phyloP scores from a whole-genome alignment of 2,888 invertebrate species.

The Micoletzkya japonica region DNA sequence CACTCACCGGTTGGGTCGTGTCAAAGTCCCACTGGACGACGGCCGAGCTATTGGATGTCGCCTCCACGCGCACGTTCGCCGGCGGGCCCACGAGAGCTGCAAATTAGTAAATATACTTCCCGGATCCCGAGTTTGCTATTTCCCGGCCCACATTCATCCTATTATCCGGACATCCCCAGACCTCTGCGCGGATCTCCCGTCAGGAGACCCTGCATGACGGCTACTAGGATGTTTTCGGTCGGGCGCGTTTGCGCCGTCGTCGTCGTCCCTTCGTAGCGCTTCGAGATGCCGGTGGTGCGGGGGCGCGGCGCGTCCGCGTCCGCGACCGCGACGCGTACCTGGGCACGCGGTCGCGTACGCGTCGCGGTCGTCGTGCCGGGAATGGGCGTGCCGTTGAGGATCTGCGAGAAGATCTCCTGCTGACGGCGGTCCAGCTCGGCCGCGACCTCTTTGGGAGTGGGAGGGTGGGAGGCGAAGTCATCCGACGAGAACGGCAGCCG shows the following conservation, averaged over 20 bases:
- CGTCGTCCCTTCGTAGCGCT: constrained; percentile 16
- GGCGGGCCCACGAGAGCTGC: constrained; percentile 62
- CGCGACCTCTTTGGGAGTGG: constrained; percentile 19
- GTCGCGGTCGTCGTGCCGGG: background rate
- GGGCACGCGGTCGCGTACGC: background rate
- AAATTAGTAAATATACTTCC: constrained; percentile 32
- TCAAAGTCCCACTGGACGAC: constrained; percentile 63
- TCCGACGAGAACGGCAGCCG: constrained; percentile 20
- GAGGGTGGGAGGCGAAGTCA: constrained; percentile 28
- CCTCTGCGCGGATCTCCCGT: background rate
- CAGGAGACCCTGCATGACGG: constrained; percentile 23
- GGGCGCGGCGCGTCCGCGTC: background rate
- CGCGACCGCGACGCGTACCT: background rate
- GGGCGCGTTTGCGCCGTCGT: background rate
- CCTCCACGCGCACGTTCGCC: constrained; percentile 58
- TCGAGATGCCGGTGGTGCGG: constrained; percentile 21
- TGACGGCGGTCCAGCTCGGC: constrained; percentile 21
- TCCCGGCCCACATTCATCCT: background rate
- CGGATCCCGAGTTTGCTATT: background rate
- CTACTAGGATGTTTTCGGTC: constrained; percentile 20
- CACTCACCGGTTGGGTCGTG: constrained; percentile 38
- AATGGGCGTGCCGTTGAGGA: background rate
- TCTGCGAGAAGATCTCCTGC: constrained; percentile 7
- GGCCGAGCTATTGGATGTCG: constrained; percentile 57
- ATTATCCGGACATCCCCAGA: background rate